Evolutionary conservation across 2,888 invertebrate genomes (phyloP).

Genomic region (Meiosimyza decipiens): DNA sequence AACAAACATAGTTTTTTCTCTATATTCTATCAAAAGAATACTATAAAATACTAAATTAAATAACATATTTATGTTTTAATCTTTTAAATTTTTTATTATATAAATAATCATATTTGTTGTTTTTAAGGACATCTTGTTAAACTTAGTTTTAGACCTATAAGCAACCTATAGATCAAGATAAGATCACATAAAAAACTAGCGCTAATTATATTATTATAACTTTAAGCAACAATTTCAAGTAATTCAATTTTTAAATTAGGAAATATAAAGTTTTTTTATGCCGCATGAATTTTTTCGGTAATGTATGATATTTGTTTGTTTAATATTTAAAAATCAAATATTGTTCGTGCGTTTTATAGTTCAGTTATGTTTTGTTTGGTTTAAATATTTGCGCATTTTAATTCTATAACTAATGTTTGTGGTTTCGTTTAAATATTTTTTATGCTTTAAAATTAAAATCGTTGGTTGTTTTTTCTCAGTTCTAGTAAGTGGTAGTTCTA

Average conservation of each 20-base stretch:
- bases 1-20: too few relatives aligned
- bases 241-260: neutral
- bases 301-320: too few relatives aligned
- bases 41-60: too few relatives aligned
- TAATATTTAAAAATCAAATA: neutral
- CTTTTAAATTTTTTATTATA: too few relatives aligned
- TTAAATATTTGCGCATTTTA: constrained; percentile 19
- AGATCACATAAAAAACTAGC: constrained; percentile 9
- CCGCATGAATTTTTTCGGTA: neutral
- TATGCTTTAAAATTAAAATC: constrained; percentile 5
- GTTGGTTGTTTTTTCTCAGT: constrained; percentile 17
- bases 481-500: constrained; percentile 3
- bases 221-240: neutral
- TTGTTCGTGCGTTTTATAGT: constrained; percentile 6
- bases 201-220: neutral
- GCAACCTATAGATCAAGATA: constrained; percentile 5
- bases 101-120: neutral
- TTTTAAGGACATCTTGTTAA: constrained; percentile 4
- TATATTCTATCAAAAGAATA: too few relatives aligned
- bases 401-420: constrained; percentile 2
- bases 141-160: constrained; percentile 8
- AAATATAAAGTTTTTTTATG: neutral
- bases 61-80: too few relatives aligned
- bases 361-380: neutral
- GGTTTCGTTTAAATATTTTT: neutral